Evolutionary conservation across 2,113 vertebrate genomes (phyloP).

Genomic region (Tachycineta bicolor): DNA sequence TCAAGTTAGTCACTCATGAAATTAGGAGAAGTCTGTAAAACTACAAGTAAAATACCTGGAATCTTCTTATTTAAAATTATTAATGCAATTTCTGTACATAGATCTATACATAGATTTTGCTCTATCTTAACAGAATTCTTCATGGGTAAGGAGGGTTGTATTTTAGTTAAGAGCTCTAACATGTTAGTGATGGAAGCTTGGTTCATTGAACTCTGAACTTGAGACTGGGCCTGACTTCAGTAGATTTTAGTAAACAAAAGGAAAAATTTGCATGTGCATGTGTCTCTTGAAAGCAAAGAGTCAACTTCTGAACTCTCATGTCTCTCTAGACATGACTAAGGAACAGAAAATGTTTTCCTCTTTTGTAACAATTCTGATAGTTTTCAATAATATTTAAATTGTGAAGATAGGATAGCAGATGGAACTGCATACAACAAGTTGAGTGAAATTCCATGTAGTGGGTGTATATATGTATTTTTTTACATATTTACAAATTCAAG

Average conservation of each 20-base stretch:
- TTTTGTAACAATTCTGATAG: not conserved
- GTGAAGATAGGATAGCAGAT: not conserved
- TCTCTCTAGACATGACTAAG: not conserved
- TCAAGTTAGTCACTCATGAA: not conserved
- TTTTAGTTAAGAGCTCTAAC: not conserved
- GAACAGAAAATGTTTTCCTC: not conserved
- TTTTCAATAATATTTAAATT: not conserved
- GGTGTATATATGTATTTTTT: fast-evolving
- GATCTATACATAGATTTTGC: not conserved
- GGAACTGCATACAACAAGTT: not conserved
- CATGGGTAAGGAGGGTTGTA: fast-evolving
- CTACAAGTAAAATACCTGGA: not conserved
- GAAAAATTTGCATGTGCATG: not conserved
- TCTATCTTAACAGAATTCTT: not conserved
- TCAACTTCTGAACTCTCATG: not conserved
- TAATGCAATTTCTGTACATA: not conserved
- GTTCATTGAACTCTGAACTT: not conserved
- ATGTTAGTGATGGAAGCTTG: fast-evolving
- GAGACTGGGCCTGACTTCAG: not conserved
- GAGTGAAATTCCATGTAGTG: not conserved
- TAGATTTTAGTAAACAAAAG: not conserved
- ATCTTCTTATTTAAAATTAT: not conserved
- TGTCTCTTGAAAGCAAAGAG: not conserved
- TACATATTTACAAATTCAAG: not conserved
- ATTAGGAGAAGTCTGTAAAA: not conserved